Base-by-base conservation (phyloP, 2,113 vertebrate genomes). In the Passerina amoena region DNA sequence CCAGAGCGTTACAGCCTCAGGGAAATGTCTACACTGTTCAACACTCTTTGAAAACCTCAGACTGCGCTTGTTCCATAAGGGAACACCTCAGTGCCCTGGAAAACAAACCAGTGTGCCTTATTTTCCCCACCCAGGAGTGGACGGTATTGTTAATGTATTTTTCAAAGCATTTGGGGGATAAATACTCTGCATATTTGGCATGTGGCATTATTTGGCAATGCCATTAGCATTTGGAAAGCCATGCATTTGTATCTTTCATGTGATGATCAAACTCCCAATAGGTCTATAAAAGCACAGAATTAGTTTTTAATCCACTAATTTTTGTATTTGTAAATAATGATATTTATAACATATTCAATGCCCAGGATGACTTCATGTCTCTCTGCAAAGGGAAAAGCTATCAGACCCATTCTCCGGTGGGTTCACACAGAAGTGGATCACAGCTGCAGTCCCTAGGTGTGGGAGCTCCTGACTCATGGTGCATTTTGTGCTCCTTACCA, bases 1-100 rank as follows among this genome's bases (percentile, higher is more conserved):
- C 9, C 20, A 48, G 31, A 82, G 31, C 0, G 0, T 72, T 57
- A 53, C 0, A 0, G n/a, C 24, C 16, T 65, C 64, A 42, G 50
- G 42, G 28, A 73, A 82, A 63, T 18, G 4, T 30, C 47, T 86
- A 2, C 2, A 1, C 11, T 50, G 21, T 21, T n/a, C 0, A 0
- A 31, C 18, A 48, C 3, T 44, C 16, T 64, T 89, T 66, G 56
- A 76, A 90, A 90, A 61, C 27, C 25, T 57, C n/a, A 69, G 11
- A 12, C 11, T n/a, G 22, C 76, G 35, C 20, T 88, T 12, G 4
- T 15, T 76, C 25, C 37, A 9, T 30, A 22, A 60, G 8, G 30
- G 19, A 81, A 13, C 7, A 65, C 12, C 21, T 82, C 45, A 57
- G 27, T 68, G 33, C 27, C 10, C 44, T 61, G 45, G 45, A 65